A percentile compares a stretch with the other conserved stretches of the same genome.
Conservation (phyloP, 2,888 invertebrate species). For the Quadriops clusia region DNA sequence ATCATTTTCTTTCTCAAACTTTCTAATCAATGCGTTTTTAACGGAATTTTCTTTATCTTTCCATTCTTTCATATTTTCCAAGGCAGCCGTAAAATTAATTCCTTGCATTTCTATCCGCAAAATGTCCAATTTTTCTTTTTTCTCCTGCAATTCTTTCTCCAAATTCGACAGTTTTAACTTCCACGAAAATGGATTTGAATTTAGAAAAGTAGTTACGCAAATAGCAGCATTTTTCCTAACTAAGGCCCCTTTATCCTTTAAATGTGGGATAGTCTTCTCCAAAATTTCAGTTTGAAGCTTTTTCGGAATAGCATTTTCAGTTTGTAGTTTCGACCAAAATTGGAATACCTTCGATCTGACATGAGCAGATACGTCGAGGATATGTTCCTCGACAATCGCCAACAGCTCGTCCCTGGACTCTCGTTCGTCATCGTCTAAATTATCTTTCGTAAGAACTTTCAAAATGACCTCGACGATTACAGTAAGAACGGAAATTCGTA, state of each 20-base stretch:
- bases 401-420: conserved; percentile 38
- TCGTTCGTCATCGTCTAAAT: conserved; percentile 54
- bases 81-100: conserved; percentile 44
- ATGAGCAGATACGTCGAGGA: conserved; percentile 73
- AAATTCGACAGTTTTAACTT: conserved; percentile 37
- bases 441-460: conserved; percentile 59
- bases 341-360: conserved; percentile 79
- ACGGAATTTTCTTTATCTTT: conserved; percentile 16
- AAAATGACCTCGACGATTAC: conserved; percentile 72
- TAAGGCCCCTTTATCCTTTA: conserved; percentile 71
- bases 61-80: conserved; percentile 11
- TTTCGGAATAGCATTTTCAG: conserved; percentile 68
- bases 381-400: conserved; percentile 66
- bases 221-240: conserved; percentile 79
- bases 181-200: conserved; percentile 63
- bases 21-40: conserved; percentile 17
- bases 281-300: conserved; percentile 56
- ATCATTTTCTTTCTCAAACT: too few relatives aligned
- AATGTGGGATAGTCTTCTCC: conserved; percentile 52
- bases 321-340: conserved; percentile 69
- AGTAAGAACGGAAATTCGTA: conserved; percentile 72
- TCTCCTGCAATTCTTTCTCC: conserved; percentile 46
- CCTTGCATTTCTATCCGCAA: conserved; percentile 46
- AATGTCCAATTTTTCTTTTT: conserved; percentile 29
- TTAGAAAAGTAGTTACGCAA: conserved; percentile 63